Conservation (phyloP, 1,140 invertebrate genomes). For the Archivesica marissinica region DNA sequence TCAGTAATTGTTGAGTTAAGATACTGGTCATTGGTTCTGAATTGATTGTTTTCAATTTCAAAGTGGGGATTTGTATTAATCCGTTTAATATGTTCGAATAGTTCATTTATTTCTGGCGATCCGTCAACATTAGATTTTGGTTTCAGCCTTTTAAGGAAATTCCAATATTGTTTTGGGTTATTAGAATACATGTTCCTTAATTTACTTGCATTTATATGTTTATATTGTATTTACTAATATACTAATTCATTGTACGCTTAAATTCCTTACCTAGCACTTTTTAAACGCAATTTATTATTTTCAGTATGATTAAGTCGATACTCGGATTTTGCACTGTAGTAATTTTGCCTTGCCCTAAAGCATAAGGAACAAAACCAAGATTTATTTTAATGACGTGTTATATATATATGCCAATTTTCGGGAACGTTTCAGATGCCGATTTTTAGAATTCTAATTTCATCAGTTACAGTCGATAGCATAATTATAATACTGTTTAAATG, state of each 20-base stretch:
- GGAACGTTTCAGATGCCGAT: neutral
- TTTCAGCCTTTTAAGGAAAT: neutral
- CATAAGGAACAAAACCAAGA: neutral
- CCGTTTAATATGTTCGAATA: neutral
- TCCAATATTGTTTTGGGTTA: neutral
- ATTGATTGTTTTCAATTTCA: neutral
- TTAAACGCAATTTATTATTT: neutral
- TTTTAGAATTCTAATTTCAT: neutral
- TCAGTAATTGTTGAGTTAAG: neutral
- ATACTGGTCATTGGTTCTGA: neutral
- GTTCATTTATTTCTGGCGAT: neutral
- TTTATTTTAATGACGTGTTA: neutral
- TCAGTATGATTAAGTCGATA: no score
- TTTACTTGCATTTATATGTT: neutral
- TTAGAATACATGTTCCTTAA: neutral
- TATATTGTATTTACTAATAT: neutral
- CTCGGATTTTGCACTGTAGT: no score
- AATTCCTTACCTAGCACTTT: neutral
- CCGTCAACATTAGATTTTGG: neutral
- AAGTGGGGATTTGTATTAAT: neutral
- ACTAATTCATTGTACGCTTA: neutral
- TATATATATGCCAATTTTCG: neutral
- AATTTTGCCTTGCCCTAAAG: no score
- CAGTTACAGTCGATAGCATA: neutral
- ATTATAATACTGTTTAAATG: neutral